A percentile compares a stretch with the other conserved stretches of the same genome.
Conservation (phyloP, 2,797 vertebrate species). For the Falco rusticolus region DNA sequence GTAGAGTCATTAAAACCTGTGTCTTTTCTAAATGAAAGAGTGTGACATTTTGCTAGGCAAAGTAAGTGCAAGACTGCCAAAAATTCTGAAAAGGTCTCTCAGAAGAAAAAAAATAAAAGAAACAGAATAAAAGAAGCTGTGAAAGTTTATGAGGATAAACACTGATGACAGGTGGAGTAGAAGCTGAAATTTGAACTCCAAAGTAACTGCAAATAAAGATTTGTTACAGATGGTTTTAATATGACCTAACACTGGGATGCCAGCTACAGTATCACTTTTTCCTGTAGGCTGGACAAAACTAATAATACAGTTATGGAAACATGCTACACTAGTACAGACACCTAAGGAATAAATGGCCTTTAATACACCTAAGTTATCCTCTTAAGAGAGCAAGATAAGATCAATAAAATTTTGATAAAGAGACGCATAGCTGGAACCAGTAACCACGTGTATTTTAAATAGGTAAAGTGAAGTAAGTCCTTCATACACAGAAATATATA, state of each 20-base stretch:
- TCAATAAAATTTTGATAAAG: background rate
- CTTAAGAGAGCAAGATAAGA: rapidly evolving
- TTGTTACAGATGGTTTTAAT: slow-evolving; percentile 77
- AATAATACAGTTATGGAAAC: slow-evolving; percentile 42
- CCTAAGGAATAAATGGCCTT: background rate
- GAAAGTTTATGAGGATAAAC: slow-evolving; percentile 71
- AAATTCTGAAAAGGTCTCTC: slow-evolving; percentile 33
- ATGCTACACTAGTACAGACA: background rate
- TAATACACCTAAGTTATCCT: background rate
- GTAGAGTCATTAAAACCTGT: background rate
- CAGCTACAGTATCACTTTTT: slow-evolving; percentile 44
- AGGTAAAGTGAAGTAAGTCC: background rate
- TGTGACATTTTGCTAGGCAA: background rate
- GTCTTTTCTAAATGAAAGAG: background rate
- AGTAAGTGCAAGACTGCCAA: background rate
- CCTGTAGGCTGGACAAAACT: slow-evolving; percentile 54
- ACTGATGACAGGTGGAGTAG: slow-evolving; percentile 76
- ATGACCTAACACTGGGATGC: slow-evolving; percentile 56
- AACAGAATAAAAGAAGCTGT: slow-evolving; percentile 62
- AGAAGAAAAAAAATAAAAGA: background rate
- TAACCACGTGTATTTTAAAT: rapidly evolving
- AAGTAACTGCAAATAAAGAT: slow-evolving; percentile 78
- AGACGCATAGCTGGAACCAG: background rate
- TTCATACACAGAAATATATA: rapidly evolving
- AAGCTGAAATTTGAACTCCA: slow-evolving; percentile 74